Conservation (phyloP, 2,113 vertebrate species). For the Amphiprion ocellaris region DNA sequence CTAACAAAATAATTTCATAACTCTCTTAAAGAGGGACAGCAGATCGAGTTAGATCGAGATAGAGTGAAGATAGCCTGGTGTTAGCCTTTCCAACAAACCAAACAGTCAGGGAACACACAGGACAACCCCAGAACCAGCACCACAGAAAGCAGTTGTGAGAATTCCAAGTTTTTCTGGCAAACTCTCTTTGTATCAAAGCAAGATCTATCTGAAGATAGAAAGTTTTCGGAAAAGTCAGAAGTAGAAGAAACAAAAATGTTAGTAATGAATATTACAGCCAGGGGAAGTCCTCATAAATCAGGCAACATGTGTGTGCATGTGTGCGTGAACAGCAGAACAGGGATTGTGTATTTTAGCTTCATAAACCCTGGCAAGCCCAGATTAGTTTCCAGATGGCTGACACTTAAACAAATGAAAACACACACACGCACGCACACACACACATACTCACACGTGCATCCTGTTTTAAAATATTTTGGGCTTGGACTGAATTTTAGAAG, state of each 20-base stretch:
- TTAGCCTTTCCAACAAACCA: neutral
- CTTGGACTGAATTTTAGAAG: slow-evolving; percentile 23
- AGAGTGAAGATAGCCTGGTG: too few relatives aligned
- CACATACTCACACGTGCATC: neutral
- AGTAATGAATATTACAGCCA: neutral
- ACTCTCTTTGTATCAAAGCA: neutral
- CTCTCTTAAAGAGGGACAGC: too few relatives aligned
- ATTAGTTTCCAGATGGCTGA: slow-evolving; percentile 76
- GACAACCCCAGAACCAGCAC: neutral
- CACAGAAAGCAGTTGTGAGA: neutral
- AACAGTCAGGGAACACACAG: neutral
- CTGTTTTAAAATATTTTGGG: neutral
- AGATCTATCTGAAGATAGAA: neutral
- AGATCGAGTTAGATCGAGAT: too few relatives aligned
- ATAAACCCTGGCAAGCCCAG: slow-evolving; percentile 64
- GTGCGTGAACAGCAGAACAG: neutral
- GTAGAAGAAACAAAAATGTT: neutral
- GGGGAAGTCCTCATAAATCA: slow-evolving; percentile 1
- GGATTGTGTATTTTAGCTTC: slow-evolving; percentile 43
- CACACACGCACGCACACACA: slow-evolving; percentile 11
- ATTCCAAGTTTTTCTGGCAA: neutral
- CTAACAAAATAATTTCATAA: too few relatives aligned
- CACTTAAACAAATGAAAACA: slow-evolving; percentile 78
- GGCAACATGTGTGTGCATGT: neutral
- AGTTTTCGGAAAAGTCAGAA: neutral